Percentiles rank a stretch among this genome's conserved stretches.
These are phyloP conservation scores for Agrotis clavis DNA, from an alignment of 2,888 invertebrate species.

Conservation along the genomic window DNA sequence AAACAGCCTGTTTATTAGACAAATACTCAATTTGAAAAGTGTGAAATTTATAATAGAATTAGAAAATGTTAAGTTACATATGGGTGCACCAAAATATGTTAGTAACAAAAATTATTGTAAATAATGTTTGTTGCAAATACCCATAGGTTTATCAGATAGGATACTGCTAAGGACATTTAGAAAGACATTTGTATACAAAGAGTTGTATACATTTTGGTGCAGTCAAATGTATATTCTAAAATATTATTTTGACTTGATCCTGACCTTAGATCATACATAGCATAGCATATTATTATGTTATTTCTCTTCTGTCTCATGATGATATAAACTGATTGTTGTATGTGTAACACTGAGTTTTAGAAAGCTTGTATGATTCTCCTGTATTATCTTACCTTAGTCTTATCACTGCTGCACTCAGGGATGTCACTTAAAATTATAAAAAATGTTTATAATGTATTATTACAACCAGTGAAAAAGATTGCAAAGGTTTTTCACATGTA, in stretches of 20 bases:
- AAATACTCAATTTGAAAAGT: conserved; percentile 79
- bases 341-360: conserved; percentile 41
- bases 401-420: conserved; percentile 20
- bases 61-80: conserved; percentile 36
- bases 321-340: conserved; percentile 35
- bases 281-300: conserved; percentile 46
- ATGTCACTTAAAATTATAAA: background rate
- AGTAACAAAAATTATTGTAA: conserved; percentile 39
- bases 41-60: conserved; percentile 60
- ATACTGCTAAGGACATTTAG: conserved; percentile 18
- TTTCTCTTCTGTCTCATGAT: conserved; percentile 26
- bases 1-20: no score
- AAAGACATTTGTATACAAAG: conserved; percentile 4
- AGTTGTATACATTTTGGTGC: conserved; percentile 56
- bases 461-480: background rate
- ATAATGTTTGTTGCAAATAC: conserved; percentile 38
- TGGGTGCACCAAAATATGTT: conserved; percentile 56
- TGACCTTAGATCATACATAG: conserved; percentile 30
- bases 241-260: conserved; percentile 23
- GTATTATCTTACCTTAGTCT: conserved; percentile 42
- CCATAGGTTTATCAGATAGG: conserved; percentile 32
- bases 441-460: background rate
- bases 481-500: background rate
- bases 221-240: conserved; percentile 48
- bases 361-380: conserved; percentile 49